These are phyloP conservation scores for Rhagophthalmus giganteus DNA, from an alignment of 2,888 invertebrate species.

Conservation along the genomic window DNA sequence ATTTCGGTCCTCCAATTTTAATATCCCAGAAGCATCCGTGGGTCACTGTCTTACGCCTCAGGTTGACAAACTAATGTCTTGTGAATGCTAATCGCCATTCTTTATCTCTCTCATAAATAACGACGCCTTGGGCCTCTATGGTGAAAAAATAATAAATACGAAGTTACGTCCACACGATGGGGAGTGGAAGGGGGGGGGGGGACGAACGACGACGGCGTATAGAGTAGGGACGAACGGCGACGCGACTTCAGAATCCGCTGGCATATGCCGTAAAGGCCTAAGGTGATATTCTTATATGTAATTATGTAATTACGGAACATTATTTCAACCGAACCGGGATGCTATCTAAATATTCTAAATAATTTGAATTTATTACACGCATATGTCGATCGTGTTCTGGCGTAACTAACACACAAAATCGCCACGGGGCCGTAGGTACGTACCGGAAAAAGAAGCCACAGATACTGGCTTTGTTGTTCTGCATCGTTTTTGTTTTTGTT, in stretches of 20 bases:
- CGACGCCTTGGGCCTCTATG: slow-evolving; percentile 13
- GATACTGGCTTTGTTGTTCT: neutral
- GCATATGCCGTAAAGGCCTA: slow-evolving; percentile 28
- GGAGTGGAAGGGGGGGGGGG: too few species aligned
- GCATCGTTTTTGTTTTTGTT: too few species aligned
- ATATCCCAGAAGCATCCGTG: slow-evolving; percentile 25
- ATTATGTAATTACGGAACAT: slow-evolving; percentile 51
- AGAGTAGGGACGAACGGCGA: slow-evolving; percentile 13
- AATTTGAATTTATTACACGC: slow-evolving; percentile 46
- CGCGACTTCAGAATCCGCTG: slow-evolving; percentile 18
- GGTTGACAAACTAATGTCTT: slow-evolving; percentile 32
- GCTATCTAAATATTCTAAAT: slow-evolving; percentile 43
- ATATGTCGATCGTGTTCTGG: slow-evolving; percentile 37
- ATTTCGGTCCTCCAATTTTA: slow-evolving; percentile 27
- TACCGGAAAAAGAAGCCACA: slow-evolving; percentile 3
- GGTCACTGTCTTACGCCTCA: slow-evolving; percentile 32
- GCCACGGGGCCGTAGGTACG: slow-evolving; percentile 3
- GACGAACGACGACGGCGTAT: slow-evolving; percentile 1
- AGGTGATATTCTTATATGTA: slow-evolving; percentile 40
- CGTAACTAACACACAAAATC: slow-evolving; percentile 18
- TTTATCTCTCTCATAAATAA: slow-evolving; percentile 34
- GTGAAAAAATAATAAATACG: slow-evolving; percentile 19
- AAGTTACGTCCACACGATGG: slow-evolving; percentile 19
- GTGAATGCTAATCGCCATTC: slow-evolving; percentile 30
- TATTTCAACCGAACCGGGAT: slow-evolving; percentile 45